These are phyloP conservation scores for Zygothrica quintamaculata DNA, from an alignment of 2,888 invertebrate species.

Conservation along the genomic window DNA sequence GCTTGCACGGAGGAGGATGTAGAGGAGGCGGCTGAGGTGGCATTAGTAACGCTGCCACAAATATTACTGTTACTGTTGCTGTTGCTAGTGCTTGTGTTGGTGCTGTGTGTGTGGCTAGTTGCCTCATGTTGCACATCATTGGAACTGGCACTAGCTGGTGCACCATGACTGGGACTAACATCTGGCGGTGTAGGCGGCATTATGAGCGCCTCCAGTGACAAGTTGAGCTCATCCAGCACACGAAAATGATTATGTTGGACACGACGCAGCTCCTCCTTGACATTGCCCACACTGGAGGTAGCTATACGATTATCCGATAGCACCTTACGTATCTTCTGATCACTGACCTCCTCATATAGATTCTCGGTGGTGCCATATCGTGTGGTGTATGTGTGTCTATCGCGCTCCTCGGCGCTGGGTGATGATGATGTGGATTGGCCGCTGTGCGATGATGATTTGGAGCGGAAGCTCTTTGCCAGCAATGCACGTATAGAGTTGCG, in stretches of 20 bases:
- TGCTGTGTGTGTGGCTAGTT: too few species aligned
- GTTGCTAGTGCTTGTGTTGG: constrained; percentile 41
- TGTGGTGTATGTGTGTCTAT: constrained; percentile 89
- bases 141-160: constrained; percentile 20
- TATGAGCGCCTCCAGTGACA: constrained; percentile 94
- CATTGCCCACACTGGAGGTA: constrained; percentile 88
- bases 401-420: constrained; percentile 80
- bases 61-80: constrained; percentile 45
- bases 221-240: constrained; percentile 93
- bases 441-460: constrained; percentile 77
- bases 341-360: constrained; percentile 84
- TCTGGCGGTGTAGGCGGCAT: constrained; percentile 89
- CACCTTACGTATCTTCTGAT: constrained; percentile 84
- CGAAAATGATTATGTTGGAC: constrained; percentile 93
- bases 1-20: constrained; percentile 34
- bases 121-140: constrained; percentile 86
- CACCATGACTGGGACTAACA: constrained; percentile 85
- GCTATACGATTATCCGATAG: constrained; percentile 87
- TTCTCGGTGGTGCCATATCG: constrained; percentile 92
- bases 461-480: constrained; percentile 83
- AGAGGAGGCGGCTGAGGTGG: constrained; percentile 26
- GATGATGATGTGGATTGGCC: constrained; percentile 81
- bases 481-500: constrained; percentile 83
- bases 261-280: constrained; percentile 92
- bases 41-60: constrained; percentile 19